These are phyloP conservation scores for Tortricodes alternella DNA, from an alignment of 2,888 invertebrate genomes.

Conservation along the genomic window DNA sequence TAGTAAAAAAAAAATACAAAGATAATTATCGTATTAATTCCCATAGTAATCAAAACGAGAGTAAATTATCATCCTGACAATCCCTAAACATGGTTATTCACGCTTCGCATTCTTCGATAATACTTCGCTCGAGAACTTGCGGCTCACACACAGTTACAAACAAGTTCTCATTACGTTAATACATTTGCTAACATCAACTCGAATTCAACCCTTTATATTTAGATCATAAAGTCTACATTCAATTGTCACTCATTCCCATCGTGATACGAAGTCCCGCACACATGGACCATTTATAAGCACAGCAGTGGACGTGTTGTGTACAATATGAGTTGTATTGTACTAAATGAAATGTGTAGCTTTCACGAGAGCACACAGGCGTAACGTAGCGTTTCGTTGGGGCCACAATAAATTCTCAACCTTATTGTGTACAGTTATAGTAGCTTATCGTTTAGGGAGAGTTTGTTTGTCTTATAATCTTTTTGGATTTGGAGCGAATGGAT, in stretches of 20 bases:
- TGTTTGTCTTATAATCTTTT: constrained; percentile 46
- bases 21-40: constrained; percentile 31
- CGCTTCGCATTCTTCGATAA: constrained; percentile 77
- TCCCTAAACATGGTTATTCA: constrained; percentile 80
- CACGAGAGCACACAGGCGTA: constrained; percentile 75
- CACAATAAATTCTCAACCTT: constrained; percentile 40
- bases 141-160: constrained; percentile 63
- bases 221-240: constrained; percentile 40
- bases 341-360: constrained; percentile 82
- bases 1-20: too few species aligned
- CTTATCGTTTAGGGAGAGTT: constrained; percentile 33
- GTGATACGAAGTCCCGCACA: constrained; percentile 54
- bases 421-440: rapidly evolving
- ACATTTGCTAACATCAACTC: constrained; percentile 38
- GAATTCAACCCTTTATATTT: constrained; percentile 37
- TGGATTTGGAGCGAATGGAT: constrained; percentile 46
- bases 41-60: constrained; percentile 59
- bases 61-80: constrained; percentile 72
- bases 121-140: constrained; percentile 69
- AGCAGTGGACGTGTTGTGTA: constrained; percentile 73
- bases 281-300: constrained; percentile 67
- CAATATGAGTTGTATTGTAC: constrained; percentile 78
- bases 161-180: constrained; percentile 66
- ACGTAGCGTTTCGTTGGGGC: constrained; percentile 49
- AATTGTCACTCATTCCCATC: constrained; percentile 38